phyloP scores from a whole-genome alignment of 35 echinoderm and acorn worm species.

The Apostichopus californicus region DNA sequence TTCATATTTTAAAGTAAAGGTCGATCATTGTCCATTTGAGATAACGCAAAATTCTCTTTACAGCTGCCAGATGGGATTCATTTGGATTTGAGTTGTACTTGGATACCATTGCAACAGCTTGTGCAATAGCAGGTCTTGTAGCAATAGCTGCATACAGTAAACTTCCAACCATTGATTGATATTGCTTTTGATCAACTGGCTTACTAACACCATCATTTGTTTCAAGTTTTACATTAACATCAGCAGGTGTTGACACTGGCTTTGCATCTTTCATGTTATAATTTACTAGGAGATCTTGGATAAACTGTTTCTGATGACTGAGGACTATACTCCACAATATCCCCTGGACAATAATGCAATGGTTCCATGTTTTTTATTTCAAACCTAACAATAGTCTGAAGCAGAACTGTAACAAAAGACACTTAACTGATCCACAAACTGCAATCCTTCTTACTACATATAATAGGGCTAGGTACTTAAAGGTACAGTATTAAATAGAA shows the following conservation, averaged over 20 bases:
- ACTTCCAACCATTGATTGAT: slow-evolving; percentile 18
- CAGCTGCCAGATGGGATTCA: not conserved
- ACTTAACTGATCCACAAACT: too few relatives aligned
- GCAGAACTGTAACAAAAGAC: too few relatives aligned
- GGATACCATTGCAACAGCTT: not conserved
- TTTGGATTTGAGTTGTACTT: slow-evolving; percentile 3
- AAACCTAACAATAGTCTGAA: too few relatives aligned
- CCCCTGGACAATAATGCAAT: too few relatives aligned
- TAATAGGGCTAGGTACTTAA: too few relatives aligned
- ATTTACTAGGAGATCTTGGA: not conserved
- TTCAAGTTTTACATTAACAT: not conserved
- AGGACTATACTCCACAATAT: too few relatives aligned
- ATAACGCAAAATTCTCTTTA: slow-evolving; percentile 9
- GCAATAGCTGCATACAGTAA: slow-evolving; percentile 12
- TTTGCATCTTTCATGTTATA: slow-evolving; percentile 5
- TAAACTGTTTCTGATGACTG: too few relatives aligned
- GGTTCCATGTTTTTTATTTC: too few relatives aligned
- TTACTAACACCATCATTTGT: not conserved
- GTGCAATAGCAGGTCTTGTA: slow-evolving; percentile 26
- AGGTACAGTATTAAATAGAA: too few relatives aligned
- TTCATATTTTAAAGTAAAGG: not conserved
- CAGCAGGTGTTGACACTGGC: slow-evolving; percentile 2
- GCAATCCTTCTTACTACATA: too few relatives aligned
- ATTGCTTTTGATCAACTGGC: not conserved
- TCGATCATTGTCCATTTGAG: not conserved